These are phyloP conservation scores for Chaetogeoica ovagalla DNA, from an alignment of 2,888 invertebrate species.

Conservation along the genomic window DNA sequence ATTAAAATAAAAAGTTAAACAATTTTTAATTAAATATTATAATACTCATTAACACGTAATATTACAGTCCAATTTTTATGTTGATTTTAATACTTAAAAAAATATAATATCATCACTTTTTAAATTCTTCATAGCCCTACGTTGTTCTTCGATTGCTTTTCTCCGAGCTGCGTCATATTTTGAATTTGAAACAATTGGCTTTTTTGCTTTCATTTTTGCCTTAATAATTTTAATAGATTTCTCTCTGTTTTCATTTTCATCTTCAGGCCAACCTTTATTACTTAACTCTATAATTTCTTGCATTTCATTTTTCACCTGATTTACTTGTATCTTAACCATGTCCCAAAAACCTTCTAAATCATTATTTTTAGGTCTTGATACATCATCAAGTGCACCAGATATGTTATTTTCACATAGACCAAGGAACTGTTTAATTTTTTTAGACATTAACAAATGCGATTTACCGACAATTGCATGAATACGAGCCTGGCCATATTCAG, in stretches of 20 bases:
- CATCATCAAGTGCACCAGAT: conserved; percentile 30
- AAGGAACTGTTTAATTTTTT: conserved; percentile 50
- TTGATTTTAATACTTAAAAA: conserved; percentile 11
- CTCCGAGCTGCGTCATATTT: conserved; percentile 45
- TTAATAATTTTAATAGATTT: conserved; percentile 36
- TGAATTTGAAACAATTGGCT: conserved; percentile 40
- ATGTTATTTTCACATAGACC: conserved; percentile 46
- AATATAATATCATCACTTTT: conserved; percentile 49
- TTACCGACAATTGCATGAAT: conserved; percentile 49
- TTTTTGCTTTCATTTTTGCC: conserved; percentile 41
- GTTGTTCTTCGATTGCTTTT: conserved; percentile 51
- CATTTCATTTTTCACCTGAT: conserved; percentile 51
- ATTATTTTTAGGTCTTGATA: conserved; percentile 47
- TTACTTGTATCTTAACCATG: conserved; percentile 43
- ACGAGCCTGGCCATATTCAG: conserved; percentile 40
- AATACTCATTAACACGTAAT: conserved; percentile 45
- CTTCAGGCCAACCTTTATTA: conserved; percentile 39
- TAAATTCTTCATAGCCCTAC: conserved; percentile 47
- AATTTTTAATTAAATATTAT: conserved; percentile 45
- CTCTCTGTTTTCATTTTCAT: conserved; percentile 10
- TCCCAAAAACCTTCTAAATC: conserved; percentile 52
- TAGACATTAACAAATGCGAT: conserved; percentile 48
- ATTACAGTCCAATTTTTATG: conserved; percentile 31
- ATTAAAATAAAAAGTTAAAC: conserved; percentile 41
- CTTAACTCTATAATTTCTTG: conserved; percentile 34